These are phyloP conservation scores for Arctopsyche grandis DNA, from an alignment of 1,140 invertebrate species.

Conservation along the genomic window DNA sequence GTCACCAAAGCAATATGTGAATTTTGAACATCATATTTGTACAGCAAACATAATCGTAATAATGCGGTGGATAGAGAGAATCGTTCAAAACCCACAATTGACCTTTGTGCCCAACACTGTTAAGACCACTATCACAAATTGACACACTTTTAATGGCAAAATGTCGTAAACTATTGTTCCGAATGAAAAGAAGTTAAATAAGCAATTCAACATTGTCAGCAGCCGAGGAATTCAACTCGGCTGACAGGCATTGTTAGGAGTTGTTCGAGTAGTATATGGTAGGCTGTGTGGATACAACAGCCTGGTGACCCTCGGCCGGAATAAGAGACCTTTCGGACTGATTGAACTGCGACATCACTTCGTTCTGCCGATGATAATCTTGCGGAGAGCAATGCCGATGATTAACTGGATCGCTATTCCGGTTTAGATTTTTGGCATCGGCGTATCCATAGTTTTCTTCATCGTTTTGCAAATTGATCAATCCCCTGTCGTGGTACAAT, in stretches of 20 bases:
- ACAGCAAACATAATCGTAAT: too few relatives aligned
- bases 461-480: constrained; percentile 40
- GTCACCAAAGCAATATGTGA: background rate
- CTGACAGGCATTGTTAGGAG: constrained; percentile 48
- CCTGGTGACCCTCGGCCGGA: constrained; percentile 44
- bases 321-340: constrained; percentile 31
- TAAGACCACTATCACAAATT: constrained; percentile 18
- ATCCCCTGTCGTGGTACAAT: constrained; percentile 43
- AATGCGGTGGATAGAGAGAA: too few relatives aligned
- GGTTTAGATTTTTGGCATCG: constrained; percentile 17
- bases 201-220: constrained; percentile 43
- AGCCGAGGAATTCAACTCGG: constrained; percentile 43
- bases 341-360: constrained; percentile 35
- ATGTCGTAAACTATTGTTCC: background rate
- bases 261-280: constrained; percentile 48
- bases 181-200: constrained; percentile 37
- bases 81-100: too few relatives aligned
- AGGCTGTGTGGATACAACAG: constrained; percentile 47
- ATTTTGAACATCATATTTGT: too few relatives aligned
- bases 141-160: constrained; percentile 5
- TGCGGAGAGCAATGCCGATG: constrained; percentile 39
- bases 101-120: too few relatives aligned
- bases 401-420: constrained; percentile 51
- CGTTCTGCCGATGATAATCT: constrained; percentile 35
- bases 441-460: constrained; percentile 19